A percentile compares a stretch with the other conserved stretches of the same genome.
These are phyloP conservation scores for Gila robusta DNA, from an alignment of 2,797 vertebrate genomes.

Conservation along the genomic window DNA sequence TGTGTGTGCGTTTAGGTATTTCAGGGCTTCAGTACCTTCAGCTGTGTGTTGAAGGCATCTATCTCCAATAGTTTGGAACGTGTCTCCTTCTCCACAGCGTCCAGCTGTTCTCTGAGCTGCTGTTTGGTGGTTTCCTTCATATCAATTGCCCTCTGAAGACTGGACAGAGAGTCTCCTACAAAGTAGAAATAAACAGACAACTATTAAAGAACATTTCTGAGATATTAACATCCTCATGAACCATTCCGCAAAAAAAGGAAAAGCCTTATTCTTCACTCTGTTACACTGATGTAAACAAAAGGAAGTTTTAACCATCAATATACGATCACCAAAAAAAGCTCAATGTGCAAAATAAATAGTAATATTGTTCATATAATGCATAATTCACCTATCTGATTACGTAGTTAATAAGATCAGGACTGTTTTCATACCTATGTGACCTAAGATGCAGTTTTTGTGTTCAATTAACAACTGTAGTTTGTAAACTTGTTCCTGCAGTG, in stretches of 20 bases:
- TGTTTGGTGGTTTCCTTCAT: conserved; percentile 90
- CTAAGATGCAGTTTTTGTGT: not conserved
- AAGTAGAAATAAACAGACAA: conserved; percentile 26
- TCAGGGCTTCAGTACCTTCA: conserved; percentile 84
- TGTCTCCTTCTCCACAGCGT: conserved; percentile 94
- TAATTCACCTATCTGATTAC: not conserved
- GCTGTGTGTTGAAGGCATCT: conserved; percentile 95
- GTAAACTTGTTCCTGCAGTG: not conserved
- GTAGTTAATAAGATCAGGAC: not conserved
- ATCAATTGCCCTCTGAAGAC: conserved; percentile 92
- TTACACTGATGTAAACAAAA: not conserved
- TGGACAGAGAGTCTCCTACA: conserved; percentile 92
- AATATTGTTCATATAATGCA: not conserved
- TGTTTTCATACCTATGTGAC: not conserved
- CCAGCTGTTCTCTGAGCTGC: conserved; percentile 92
- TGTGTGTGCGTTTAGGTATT: not conserved
- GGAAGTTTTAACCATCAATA: not conserved
- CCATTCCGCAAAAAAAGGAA: too few species aligned
- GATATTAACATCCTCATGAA: not conserved
- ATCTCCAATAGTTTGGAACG: conserved; percentile 95
- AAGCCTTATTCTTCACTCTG: not conserved
- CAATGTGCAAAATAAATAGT: not conserved
- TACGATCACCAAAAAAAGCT: not conserved
- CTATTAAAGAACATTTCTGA: not conserved
- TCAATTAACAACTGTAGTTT: not conserved